Percentiles rank a stretch among this genome's conserved stretches.
Evolutionary conservation across 1,140 invertebrate species (phyloP).

Genomic region (Cyclina sinensis): DNA sequence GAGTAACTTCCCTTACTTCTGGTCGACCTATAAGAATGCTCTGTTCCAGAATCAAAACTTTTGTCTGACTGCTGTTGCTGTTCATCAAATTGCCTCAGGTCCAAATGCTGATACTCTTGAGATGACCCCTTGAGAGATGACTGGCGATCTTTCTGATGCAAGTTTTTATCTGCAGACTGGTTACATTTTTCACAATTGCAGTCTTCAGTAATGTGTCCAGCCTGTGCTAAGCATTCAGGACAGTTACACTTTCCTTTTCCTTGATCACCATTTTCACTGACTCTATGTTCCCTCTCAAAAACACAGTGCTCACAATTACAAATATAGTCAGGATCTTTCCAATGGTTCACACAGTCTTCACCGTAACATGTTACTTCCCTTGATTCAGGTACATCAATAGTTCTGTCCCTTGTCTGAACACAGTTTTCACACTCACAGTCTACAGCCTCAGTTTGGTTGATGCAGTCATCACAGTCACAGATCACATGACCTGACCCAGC

Average conservation of each 20-base stretch:
- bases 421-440: constrained; percentile 54
- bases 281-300: background rate
- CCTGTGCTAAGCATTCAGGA: background rate
- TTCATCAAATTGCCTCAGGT: background rate
- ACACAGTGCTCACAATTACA: constrained; percentile 61
- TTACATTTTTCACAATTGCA: background rate
- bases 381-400: background rate
- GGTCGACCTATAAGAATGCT: background rate
- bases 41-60: constrained; percentile 41
- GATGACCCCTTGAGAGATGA: constrained; percentile 13
- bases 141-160: background rate
- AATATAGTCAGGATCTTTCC: constrained; percentile 25
- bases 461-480: constrained; percentile 63
- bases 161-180: background rate
- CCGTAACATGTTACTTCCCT: constrained; percentile 42
- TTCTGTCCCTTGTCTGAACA: constrained; percentile 27
- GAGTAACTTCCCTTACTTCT: constrained; percentile 41
- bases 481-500: constrained; percentile 33
- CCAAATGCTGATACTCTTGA: constrained; percentile 8
- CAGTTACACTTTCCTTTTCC: constrained; percentile 11
- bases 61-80: background rate
- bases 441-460: constrained; percentile 32
- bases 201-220: background rate
- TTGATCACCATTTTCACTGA: background rate
- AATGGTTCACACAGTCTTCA: constrained; percentile 49